Evolutionary conservation across 2,888 invertebrate genomes (phyloP), one percentile per base, ranked within the genome.

Genomic region (Platyscelio sp.): DNA sequence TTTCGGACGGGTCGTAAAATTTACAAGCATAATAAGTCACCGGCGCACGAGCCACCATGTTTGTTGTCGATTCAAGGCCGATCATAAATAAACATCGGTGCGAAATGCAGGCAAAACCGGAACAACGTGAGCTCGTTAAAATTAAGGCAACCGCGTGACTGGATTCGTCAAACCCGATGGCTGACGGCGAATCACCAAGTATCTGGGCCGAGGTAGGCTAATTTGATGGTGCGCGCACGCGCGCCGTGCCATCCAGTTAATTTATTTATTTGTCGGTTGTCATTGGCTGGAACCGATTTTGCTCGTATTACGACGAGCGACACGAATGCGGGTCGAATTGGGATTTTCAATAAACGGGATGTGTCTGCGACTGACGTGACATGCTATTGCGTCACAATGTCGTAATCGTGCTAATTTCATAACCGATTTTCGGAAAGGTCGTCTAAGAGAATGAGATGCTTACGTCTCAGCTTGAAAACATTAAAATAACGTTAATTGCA

Each of bases 1-100:
- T 79, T 63, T 63, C 20, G 43, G n/a, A 27, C 22, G 56, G 22
- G 22, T 24, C 40, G 54, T 15, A 6, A 71, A 79, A 72, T 79
- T 71, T 79, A 56, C 71, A 72, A 65, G 65, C 79, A 49, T 43
- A 76, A 75, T 76, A 76, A 56, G 76, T 76, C 60, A 68, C 58
- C 13, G 22, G 9, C 1, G 3, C 33, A n/a, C 40, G 20, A 11
- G 11, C 24, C 9, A 3, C 13, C 13, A 27, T 7, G 15, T 38
- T 54, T 63, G 20, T 63, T 6, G 40, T 26, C 74, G 63, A 46
- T 72, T 72, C 33, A 60, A 72, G 60, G 18, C 29, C 27, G 27
- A 26, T n/a, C 63, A 18, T 65, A 51, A 75, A 75, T 63, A 72
- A 26, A 43, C 18, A 15, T 4, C 29, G 26, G 13, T n/a, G n/a